These are phyloP conservation scores for Drosophila tanythrix DNA, from an alignment of 2,888 invertebrate species.

Conservation along the genomic window DNA sequence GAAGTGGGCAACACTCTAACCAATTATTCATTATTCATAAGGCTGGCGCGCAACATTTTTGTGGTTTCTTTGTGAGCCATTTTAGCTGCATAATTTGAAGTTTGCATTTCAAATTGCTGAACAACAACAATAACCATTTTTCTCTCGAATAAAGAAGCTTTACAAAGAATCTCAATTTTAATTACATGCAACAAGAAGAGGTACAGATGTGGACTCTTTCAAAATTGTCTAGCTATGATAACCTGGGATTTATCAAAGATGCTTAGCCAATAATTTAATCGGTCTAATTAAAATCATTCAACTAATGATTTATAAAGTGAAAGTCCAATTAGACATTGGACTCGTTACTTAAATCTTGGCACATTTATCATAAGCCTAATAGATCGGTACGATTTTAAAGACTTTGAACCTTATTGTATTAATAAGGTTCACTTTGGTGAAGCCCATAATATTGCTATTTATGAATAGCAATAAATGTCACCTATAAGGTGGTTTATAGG, in stretches of 20 bases:
- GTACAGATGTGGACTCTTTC: not conserved
- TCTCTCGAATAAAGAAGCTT: not conserved
- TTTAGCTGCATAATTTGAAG: conserved; percentile 47
- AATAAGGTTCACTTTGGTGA: not conserved
- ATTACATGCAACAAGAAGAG: not conserved
- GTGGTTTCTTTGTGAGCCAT: conserved; percentile 16
- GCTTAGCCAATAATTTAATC: not conserved
- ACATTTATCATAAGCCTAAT: not conserved
- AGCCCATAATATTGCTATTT: not conserved
- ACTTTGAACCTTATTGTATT: too few relatives aligned
- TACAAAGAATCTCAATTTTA: not conserved
- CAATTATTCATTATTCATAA: conserved; percentile 36
- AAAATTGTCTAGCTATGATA: not conserved
- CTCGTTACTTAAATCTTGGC: not conserved
- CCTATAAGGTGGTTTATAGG: not conserved
- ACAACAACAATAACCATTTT: not conserved
- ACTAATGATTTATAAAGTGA: not conserved
- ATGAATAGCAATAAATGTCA: not conserved
- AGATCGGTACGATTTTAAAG: not conserved
- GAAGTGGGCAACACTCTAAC: conserved; percentile 20
- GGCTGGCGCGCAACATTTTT: conserved; percentile 23
- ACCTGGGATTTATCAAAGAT: not conserved
- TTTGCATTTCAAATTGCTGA: conserved; percentile 12
- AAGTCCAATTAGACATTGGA: not conserved
- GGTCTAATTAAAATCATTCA: not conserved